These are phyloP conservation scores for Temnothorax curvispinosus DNA, from an alignment of 1,140 invertebrate genomes.

Conservation along the genomic window DNA sequence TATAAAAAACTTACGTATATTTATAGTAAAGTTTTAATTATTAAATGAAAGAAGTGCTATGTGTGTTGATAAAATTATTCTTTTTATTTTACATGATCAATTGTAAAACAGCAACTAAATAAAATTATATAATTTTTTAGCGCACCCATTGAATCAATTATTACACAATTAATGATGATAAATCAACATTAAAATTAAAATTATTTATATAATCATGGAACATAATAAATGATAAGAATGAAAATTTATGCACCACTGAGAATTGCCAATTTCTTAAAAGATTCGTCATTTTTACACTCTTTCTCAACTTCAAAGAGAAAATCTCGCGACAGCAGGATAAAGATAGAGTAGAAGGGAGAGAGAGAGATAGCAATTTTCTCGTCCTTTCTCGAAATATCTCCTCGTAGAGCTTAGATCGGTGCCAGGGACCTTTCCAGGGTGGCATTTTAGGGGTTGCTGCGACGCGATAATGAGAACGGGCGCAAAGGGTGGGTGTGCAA, in stretches of 20 bases:
- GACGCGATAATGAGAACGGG: constrained; percentile 85
- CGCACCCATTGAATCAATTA: not conserved
- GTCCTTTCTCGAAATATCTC: constrained; percentile 75
- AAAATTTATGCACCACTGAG: constrained; percentile 37
- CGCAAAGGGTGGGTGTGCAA: constrained; percentile 81
- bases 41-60: not conserved
- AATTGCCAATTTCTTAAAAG: constrained; percentile 66
- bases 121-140: constrained; percentile 4
- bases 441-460: constrained; percentile 84
- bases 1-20: not conserved
- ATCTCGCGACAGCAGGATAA: constrained; percentile 59
- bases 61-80: not conserved
- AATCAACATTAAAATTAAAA: not conserved
- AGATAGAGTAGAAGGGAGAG: constrained; percentile 50
- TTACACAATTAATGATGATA: not conserved
- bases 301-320: constrained; percentile 70
- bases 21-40: not conserved
- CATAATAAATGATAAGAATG: constrained; percentile 8
- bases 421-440: constrained; percentile 81
- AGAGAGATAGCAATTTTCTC: constrained; percentile 74
- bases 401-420: constrained; percentile 76
- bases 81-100: not conserved
- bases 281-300: constrained; percentile 67
- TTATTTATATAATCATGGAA: constrained; percentile 16
- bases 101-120: not conserved